Percentiles rank a stretch among this genome's conserved stretches.
Evolutionary conservation across 2,797 vertebrate genomes (phyloP).

Genomic region (Oophaga sylvatica): DNA sequence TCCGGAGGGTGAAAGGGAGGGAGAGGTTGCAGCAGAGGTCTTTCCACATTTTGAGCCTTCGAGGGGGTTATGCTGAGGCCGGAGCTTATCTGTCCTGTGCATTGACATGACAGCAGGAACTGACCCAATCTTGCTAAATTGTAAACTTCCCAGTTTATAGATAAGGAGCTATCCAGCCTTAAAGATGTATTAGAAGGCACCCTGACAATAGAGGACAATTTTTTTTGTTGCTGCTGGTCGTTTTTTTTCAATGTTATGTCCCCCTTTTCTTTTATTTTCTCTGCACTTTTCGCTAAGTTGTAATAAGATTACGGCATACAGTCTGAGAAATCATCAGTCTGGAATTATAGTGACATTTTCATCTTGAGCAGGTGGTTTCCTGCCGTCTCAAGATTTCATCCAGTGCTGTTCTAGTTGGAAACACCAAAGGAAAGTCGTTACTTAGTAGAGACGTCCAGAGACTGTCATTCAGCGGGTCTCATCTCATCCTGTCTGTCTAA

Average conservation of each 20-base stretch:
- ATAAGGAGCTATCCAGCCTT: not conserved
- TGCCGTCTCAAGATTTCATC: constrained; percentile 1
- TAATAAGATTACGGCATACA: not conserved
- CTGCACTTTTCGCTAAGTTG: not conserved
- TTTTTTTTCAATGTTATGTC: not conserved
- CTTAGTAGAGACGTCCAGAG: not conserved
- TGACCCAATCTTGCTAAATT: constrained; percentile 30
- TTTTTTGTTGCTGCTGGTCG: not conserved
- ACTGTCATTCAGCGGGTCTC: not conserved
- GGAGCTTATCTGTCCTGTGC: constrained; percentile 42
- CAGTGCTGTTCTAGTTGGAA: not conserved
- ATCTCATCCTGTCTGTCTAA: not conserved
- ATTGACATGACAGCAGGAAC: constrained; percentile 46
- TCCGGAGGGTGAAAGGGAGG: not conserved
- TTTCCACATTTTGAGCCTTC: constrained; percentile 13
- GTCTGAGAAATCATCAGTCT: too few species aligned
- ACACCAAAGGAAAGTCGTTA: not conserved
- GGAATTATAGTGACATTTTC: constrained; percentile 12
- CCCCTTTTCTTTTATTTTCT: not conserved
- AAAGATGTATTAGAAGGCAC: not conserved
- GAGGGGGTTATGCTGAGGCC: not conserved
- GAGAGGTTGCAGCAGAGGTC: constrained; percentile 38
- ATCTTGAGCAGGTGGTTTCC: constrained; percentile 14
- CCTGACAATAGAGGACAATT: fast-evolving
- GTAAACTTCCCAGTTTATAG: not conserved